These are phyloP conservation scores for Protobothrops flavoviridis DNA, from an alignment of 2,113 vertebrate species.

Conservation along the genomic window DNA sequence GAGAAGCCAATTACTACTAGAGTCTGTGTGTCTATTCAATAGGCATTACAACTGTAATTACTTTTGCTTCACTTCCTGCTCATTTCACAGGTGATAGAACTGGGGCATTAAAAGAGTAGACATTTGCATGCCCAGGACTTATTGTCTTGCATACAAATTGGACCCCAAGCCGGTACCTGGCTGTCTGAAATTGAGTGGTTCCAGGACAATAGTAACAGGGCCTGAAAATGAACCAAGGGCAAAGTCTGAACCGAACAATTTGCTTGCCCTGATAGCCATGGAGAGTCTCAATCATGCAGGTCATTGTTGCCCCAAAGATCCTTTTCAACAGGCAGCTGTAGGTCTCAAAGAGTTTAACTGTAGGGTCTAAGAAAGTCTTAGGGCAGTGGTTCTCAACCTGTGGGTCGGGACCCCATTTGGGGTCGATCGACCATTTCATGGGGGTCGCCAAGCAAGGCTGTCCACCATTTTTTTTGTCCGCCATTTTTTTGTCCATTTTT, in stretches of 20 bases:
- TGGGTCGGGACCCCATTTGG: too few species aligned
- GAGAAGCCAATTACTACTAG: neutral
- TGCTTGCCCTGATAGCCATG: too few species aligned
- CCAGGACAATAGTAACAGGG: neutral
- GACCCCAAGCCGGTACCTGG: neutral
- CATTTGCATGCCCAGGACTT: neutral
- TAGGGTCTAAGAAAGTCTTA: neutral
- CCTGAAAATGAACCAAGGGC: neutral
- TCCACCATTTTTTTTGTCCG: too few species aligned
- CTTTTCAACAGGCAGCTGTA: neutral
- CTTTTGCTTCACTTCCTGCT: slow-evolving; percentile 6
- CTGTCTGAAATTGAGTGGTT: neutral
- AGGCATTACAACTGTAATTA: slow-evolving; percentile 10
- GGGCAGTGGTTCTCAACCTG: too few species aligned
- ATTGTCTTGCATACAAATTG: neutral
- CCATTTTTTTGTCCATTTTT: too few species aligned
- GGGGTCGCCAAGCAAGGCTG: too few species aligned
- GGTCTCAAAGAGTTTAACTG: neutral
- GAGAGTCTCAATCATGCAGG: neutral
- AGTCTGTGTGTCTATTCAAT: neutral
- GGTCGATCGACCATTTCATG: too few species aligned
- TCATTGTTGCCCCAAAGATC: neutral
- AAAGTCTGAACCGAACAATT: neutral
- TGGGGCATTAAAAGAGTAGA: neutral
- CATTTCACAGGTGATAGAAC: slow-evolving; percentile 1